These are phyloP conservation scores for Verasper variegatus DNA, from an alignment of 2,113 vertebrate genomes.

Conservation along the genomic window DNA sequence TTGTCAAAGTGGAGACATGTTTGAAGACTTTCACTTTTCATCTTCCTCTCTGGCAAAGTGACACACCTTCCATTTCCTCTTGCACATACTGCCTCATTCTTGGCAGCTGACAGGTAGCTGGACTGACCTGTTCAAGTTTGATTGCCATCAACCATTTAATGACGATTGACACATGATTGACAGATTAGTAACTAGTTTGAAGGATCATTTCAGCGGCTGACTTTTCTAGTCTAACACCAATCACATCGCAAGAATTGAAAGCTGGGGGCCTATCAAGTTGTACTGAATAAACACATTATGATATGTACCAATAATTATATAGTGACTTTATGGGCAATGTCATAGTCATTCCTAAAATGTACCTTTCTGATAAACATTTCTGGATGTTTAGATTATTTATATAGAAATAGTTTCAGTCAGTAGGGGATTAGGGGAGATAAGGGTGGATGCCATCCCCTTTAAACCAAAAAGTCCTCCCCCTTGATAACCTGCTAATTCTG, in stretches of 20 bases:
- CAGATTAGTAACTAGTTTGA: not conserved
- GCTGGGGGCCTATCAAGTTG: not conserved
- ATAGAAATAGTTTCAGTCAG: too few species aligned
- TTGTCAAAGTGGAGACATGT: not conserved
- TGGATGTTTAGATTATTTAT: too few species aligned
- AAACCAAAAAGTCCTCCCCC: too few species aligned
- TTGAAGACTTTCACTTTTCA: not conserved
- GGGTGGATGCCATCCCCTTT: too few species aligned
- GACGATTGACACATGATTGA: slow-evolving; percentile 28
- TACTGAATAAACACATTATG: not conserved
- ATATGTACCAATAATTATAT: not conserved
- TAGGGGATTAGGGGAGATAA: too few species aligned
- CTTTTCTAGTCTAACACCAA: too few species aligned
- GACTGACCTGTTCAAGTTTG: slow-evolving; percentile 3
- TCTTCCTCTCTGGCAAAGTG: not conserved
- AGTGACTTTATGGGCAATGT: not conserved
- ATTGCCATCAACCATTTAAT: not conserved
- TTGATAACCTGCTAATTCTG: too few species aligned
- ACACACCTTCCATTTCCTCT: not conserved
- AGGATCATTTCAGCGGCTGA: not conserved
- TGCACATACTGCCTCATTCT: not conserved
- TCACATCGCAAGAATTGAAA: not conserved
- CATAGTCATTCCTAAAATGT: not conserved
- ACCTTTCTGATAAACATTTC: not conserved
- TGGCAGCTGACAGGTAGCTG: slow-evolving; percentile 1